phyloP scores from a whole-genome alignment of 2,113 vertebrate genomes.

The Gavia stellata region DNA sequence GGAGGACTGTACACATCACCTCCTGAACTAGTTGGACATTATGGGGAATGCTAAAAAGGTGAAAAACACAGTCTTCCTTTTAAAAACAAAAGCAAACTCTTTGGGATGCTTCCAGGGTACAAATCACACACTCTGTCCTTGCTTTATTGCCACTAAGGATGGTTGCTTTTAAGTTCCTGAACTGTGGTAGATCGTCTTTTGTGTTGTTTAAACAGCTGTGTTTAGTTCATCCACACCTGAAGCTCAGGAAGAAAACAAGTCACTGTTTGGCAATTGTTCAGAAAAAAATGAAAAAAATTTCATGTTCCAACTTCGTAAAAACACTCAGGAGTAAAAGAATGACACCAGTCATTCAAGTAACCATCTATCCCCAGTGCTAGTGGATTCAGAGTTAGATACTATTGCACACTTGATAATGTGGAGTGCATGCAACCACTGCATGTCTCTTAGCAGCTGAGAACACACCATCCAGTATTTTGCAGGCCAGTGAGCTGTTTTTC shows the following conservation, averaged over 20 bases:
- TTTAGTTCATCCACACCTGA: neutral
- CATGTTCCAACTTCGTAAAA: neutral
- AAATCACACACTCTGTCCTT: neutral
- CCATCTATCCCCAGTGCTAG: neutral
- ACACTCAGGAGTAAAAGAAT: neutral
- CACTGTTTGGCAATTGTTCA: neutral
- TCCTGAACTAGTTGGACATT: neutral
- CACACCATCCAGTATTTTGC: neutral
- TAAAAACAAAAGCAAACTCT: neutral
- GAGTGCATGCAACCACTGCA: neutral
- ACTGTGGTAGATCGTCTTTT: neutral
- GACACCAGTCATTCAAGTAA: neutral
- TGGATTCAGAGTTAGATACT: neutral
- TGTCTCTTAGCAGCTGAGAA: neutral
- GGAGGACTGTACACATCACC: neutral
- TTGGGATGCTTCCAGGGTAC: neutral
- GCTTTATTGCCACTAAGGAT: neutral
- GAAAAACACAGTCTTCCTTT: neutral
- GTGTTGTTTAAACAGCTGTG: neutral
- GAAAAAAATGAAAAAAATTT: neutral
- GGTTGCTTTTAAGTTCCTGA: neutral
- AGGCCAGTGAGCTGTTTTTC: neutral
- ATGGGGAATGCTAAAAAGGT: neutral
- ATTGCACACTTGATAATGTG: rapidly evolving
- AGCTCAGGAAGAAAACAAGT: neutral